Evolutionary conservation across 2,888 invertebrate species (phyloP), one percentile per base, ranked within the genome.

Genomic region (Periphyllus acericola): DNA sequence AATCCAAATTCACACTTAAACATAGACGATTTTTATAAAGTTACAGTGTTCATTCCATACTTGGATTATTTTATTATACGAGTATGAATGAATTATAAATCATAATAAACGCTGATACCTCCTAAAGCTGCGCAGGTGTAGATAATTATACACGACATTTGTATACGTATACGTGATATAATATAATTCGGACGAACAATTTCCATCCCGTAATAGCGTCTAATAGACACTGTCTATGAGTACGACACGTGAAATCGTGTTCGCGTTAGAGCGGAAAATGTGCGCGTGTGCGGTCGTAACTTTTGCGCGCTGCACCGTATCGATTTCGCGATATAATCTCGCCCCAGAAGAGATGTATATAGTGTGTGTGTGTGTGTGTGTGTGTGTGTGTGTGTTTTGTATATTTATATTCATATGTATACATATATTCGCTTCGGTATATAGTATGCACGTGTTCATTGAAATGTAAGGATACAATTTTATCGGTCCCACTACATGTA

Each of bases 291-390:
- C n/a, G 29, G 32, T 21, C 21, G 46, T 71, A 81, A 71, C 46
- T 82, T 71, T 46, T 46, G 81, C 21, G n/a, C 68, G 32, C 46
- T 32, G 71, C 82, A 40, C 68, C 21, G 17, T 81, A 82, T 82
- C 82, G 82, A 82, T 82, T 82, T 71, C 32, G 32, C 82, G 82
- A 82, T 82, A 82, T 82, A 82, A 82, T 82, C 71, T 71, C 36
- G 34, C 8, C 11, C 32, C 46, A 1, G 71, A 60, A 60, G 6
- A 60, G 60, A 60, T 21, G 60, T 8, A 5, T 21, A 17, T 21
- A 1, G 72, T 17, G 29, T 25, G 21, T 6, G 52, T 52, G 52
- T 60, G 21, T 25, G 21, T 25, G 60, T 21, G 21, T 21, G 60
- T 25, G 25, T 60, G 21, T 25, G 21, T 46, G 11, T 25, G 21